Evolutionary conservation across 2,797 vertebrate species (phyloP).

Genomic region (Sebastes umbrosus): DNA sequence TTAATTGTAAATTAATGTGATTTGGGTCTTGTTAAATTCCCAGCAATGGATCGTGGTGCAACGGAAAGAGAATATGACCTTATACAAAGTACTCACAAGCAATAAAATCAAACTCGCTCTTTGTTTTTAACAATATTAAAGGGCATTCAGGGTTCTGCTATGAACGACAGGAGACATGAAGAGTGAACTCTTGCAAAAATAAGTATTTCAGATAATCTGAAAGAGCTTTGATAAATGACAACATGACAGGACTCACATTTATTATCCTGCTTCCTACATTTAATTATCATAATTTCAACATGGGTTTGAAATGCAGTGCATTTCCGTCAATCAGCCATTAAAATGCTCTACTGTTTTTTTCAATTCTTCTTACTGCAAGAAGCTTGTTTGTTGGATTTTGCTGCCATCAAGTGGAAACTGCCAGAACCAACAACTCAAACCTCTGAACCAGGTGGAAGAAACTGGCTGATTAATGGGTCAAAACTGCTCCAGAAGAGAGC

Average conservation of each 20-base stretch:
- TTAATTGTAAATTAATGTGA: conserved; percentile 55
- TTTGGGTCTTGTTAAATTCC: conserved; percentile 37
- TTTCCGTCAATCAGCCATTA: neutral
- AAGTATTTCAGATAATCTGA: neutral
- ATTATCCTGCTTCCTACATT: neutral
- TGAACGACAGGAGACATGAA: neutral
- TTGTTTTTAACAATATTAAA: neutral
- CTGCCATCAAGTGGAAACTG: conserved; percentile 76
- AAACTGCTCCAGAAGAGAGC: neutral
- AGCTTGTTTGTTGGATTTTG: conserved; percentile 48
- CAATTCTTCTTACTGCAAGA: neutral
- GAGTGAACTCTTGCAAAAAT: neutral
- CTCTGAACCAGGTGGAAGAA: neutral
- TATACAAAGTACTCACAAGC: conserved; percentile 1
- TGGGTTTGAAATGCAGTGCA: neutral
- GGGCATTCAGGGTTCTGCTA: neutral
- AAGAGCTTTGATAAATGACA: neutral
- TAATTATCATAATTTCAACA: neutral
- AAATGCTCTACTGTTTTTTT: neutral
- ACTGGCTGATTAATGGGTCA: neutral
- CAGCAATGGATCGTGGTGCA: conserved; percentile 13
- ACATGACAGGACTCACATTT: neutral
- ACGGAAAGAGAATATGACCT: conserved; percentile 8
- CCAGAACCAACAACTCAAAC: neutral
- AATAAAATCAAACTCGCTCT: neutral